Evolutionary conservation across 1,140 invertebrate species (phyloP), one percentile per base, ranked within the genome.

Genomic region (Aphaenogaster rudis): DNA sequence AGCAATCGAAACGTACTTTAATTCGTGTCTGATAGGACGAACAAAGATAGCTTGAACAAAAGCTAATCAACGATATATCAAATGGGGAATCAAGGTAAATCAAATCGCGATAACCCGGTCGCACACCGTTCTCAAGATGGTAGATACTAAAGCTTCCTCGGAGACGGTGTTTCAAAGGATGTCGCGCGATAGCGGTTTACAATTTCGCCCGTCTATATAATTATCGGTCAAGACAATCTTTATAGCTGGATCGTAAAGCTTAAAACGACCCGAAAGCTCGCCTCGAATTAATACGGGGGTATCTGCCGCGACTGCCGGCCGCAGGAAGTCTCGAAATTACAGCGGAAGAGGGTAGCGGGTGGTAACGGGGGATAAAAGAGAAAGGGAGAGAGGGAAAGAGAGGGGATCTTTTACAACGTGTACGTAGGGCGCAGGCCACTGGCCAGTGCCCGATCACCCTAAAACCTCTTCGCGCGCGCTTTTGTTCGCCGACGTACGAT

Each of bases 211-310:
- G 80, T 79, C 84, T 86, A 88, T 87, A 87, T 89, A 93, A 93
- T 93, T 93, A 93, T 93, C 93, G 86, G 87, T 63, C 88, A 88
- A 90, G 91, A 86, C 87, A 67, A 93, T 93, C 93, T 93, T 93
- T 93, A 93, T 89, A 86, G 79, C 69, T 48, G 61, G 84, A 89
- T 92, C 92, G 89, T 93, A 93, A 92, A 93, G 77, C 82, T 88
- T 82, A 88, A 91, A 92, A 86, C 74, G 81, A 82, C 45, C 66
- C 71, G 90, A 91, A 93, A 93, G 88, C 91, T 92, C 86, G 81
- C 61, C 88, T 67, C 80, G 88, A 84, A 92, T 91, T 92, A 92
- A 92, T 91, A 90, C 71, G 87, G 39, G 36, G 80, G 45, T 91
- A 91, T 91, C 89, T 87, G 54, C 82, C 64, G 66, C 63, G 85